These are phyloP conservation scores for Ptyas mucosa DNA, from an alignment of 2,113 vertebrate species.

Conservation along the genomic window DNA sequence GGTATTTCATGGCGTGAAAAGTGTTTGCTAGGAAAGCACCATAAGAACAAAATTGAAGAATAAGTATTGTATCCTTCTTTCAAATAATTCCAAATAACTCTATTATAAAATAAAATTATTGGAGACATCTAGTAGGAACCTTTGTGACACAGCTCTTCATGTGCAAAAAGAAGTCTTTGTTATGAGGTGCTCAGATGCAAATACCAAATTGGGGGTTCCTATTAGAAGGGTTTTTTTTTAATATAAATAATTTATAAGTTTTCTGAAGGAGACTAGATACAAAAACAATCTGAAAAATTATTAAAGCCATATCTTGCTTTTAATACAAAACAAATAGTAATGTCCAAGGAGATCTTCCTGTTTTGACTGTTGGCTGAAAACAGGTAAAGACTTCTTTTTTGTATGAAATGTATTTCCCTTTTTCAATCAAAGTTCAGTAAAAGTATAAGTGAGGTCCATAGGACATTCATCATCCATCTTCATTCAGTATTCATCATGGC, in stretches of 20 bases:
- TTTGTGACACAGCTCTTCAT: constrained; percentile 57
- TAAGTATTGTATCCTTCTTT: constrained; percentile 24
- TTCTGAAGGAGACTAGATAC: constrained; percentile 68
- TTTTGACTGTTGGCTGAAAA: constrained; percentile 39
- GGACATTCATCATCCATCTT: constrained; percentile 35
- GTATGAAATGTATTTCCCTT: neutral
- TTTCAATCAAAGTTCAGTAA: constrained; percentile 31
- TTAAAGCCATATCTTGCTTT: constrained; percentile 65
- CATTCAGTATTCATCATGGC: constrained; percentile 65
- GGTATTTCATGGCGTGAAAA: constrained; percentile 13
- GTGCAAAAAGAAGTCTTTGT: constrained; percentile 78
- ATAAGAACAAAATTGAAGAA: constrained; percentile 36
- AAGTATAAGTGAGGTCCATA: neutral
- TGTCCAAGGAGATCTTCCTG: constrained; percentile 21
- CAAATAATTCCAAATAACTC: constrained; percentile 33
- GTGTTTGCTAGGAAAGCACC: constrained; percentile 20
- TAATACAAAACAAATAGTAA: constrained; percentile 52
- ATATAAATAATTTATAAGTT: constrained; percentile 82
- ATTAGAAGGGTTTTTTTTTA: constrained; percentile 11
- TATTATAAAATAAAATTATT: constrained; percentile 48
- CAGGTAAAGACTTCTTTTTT: neutral
- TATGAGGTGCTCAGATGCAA: constrained; percentile 49
- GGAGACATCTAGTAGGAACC: constrained; percentile 49
- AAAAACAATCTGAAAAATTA: constrained; percentile 64
- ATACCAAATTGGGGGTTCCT: constrained; percentile 39